Evolutionary conservation across 2,113 vertebrate genomes (phyloP).

Genomic region (Phodopus roborovskii): DNA sequence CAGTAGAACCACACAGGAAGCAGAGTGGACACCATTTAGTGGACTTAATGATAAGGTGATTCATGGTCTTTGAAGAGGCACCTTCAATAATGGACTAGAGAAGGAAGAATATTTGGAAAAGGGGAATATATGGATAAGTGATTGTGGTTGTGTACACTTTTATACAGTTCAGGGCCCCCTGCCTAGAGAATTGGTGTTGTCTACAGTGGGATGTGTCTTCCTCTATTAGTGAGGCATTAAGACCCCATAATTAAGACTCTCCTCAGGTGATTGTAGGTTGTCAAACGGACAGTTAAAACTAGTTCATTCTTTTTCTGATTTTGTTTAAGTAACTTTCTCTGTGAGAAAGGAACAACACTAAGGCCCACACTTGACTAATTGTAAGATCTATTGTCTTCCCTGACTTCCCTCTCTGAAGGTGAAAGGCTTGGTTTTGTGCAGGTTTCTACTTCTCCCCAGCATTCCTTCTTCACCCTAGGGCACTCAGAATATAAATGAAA

Average conservation of each 20-base stretch:
- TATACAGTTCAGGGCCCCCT: neutral
- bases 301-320: neutral
- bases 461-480: neutral
- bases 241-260: neutral
- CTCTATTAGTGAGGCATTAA: neutral
- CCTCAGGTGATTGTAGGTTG: neutral
- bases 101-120: neutral
- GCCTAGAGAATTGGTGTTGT: neutral
- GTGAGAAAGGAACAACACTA: neutral
- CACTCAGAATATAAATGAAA: neutral
- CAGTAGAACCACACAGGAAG: fast-evolving
- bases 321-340: neutral
- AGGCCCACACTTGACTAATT: neutral
- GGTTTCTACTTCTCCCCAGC: neutral
- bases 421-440: neutral
- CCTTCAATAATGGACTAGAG: neutral
- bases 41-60: neutral
- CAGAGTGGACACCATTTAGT: neutral
- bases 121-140: neutral
- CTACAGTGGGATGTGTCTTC: neutral
- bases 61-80: neutral
- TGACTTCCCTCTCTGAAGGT: neutral
- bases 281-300: neutral
- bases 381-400: neutral
- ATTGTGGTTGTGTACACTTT: neutral